Evolutionary conservation across 2,797 vertebrate genomes (phyloP), one percentile per base, ranked within the genome.

Genomic region (Falco naumanni): DNA sequence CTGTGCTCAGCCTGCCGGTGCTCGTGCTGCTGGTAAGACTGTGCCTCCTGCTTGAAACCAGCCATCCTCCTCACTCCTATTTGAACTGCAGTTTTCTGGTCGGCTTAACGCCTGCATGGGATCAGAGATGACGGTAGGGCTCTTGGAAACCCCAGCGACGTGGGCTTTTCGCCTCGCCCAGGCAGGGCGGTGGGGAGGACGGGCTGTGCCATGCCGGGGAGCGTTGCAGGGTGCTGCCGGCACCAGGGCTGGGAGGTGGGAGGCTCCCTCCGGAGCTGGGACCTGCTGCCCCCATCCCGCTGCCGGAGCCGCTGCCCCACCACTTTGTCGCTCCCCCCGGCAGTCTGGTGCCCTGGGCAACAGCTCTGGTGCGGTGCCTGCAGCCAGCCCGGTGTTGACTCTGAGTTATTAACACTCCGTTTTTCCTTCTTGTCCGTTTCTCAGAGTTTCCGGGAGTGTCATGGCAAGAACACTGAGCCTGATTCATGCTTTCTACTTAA

Each of bases 401-500:
- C 34, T 20, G 74, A 83, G 33, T 87, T 87, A 54, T 87, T 81
- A 94, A 94, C 11, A 31, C 61, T 90, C 87, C 34, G 4, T 19
- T 95, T 94, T 84, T 80, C 71, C 64, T 34, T 65, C 79, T 59
- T 24, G 54, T 39, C 71, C 60, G 19, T 66, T 68, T 74, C 70
- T 90, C 93, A 89, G 70, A 94, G 63, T 95, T 96, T 97, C 92
- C 88, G 80, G 90, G 75, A 37, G 8, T 45, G 34, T 70, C 2
- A 4, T 45, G 83, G 85, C 51, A 43, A 77, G 71, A 83, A 53
- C 19, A 28, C 34, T 50, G 43, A 72, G 19, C 18, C 31, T 51
- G 75, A 77, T 87, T 34, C 45, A 89, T 60, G 51, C 66, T 83
- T 89, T 75, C 54, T 83, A 2, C 57, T 70, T 50, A 72, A 43